Base-by-base conservation (phyloP, 2,113 vertebrate genomes). In the Trogon surrucura region DNA sequence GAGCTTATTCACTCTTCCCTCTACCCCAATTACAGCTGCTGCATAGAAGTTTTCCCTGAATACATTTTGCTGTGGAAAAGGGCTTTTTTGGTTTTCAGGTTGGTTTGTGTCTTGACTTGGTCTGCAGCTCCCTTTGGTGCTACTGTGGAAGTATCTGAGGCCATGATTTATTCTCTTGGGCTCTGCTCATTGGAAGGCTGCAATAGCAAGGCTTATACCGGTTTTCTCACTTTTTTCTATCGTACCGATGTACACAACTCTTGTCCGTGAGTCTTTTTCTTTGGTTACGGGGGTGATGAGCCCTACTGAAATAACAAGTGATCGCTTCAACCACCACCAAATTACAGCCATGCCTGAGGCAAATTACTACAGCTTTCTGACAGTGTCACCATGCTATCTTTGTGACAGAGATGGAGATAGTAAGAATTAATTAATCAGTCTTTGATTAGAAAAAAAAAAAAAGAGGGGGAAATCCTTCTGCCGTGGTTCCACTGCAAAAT, bases 401-500 rank as follows among this genome's bases (percentile, higher is more conserved):
- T 95, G 92, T 92, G 95, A 94, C 95, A 70, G 92, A 95, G 96
- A 92, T 85, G 71, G 95, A 97, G 96, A 96, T 94, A 94, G 94
- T 93, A 83, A 96, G 92, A 97, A 97, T 95, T 96, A 97, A 96
- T 97, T 96, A 94, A 97, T 97, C 95, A 80, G 85, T 65, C 86
- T 89, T 94, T 96, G 94, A 96, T 96, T 97, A 93, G 61, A 78
- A 85, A 94, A 92, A 86, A 92, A 86, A 32, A 69, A 88, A 53
- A 51, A 65, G 66, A 50, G 92, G 70, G 77, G 78, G 38, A 75
- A 93, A 93, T 77, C 54, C 34, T 93, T 81, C 32, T 86, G 47
- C 73, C 87, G 36, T 74, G 45, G 62, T 91, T 89, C 77, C n/a
- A 6, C 61, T 77, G 44, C 47, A 75, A 69, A 89, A 82, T n/a